Evolutionary conservation across 2,797 vertebrate genomes (phyloP).

Genomic region (Periparus ater): DNA sequence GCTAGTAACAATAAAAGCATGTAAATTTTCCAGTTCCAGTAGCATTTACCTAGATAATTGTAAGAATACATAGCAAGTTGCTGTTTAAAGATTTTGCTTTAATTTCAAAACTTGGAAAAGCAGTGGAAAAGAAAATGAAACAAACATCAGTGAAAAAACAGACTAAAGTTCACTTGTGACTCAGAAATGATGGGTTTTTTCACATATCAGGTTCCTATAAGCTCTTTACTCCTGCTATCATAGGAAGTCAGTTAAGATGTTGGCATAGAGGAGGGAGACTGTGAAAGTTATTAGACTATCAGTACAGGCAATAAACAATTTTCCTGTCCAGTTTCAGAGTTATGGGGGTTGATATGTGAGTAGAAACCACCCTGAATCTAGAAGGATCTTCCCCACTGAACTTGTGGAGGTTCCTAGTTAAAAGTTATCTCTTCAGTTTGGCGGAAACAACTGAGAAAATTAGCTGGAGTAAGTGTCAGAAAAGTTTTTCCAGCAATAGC

Average conservation of each 20-base stretch:
- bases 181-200: background rate
- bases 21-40: background rate
- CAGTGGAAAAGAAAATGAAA: background rate
- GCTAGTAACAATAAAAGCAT: background rate
- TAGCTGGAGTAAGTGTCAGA: background rate
- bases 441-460: background rate
- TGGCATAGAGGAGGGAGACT: background rate
- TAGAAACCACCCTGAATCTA: background rate
- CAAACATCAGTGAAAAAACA: background rate
- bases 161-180: background rate
- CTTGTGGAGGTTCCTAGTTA: background rate
- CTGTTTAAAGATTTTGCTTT: background rate
- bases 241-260: background rate
- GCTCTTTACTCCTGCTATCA: background rate
- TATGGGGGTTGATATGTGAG: background rate
- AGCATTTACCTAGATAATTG: background rate
- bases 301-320: background rate
- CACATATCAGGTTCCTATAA: background rate
- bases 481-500: background rate
- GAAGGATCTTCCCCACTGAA: background rate
- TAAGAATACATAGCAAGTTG: background rate
- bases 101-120: background rate
- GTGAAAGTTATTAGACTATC: background rate
- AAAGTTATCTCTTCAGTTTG: background rate
- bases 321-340: background rate